These are phyloP conservation scores for Lucilia sericata DNA, from an alignment of 1,140 invertebrate genomes.

Conservation along the genomic window DNA sequence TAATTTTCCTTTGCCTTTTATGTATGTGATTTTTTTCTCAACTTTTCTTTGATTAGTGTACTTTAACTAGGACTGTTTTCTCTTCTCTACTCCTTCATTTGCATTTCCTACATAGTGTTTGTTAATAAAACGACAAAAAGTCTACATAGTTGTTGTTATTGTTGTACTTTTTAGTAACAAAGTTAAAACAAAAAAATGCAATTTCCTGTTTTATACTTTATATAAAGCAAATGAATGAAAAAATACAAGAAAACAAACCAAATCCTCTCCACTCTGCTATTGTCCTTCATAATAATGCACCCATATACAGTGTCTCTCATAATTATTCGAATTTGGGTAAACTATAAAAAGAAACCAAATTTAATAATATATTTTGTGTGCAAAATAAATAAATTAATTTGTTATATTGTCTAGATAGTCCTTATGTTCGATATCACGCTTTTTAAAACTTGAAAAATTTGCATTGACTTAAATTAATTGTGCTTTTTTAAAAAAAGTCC, in stretches of 20 bases:
- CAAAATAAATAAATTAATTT: too few species aligned
- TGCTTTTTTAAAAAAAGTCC: too few species aligned
- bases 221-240: background rate
- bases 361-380: too few species aligned
- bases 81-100: background rate
- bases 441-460: too few species aligned
- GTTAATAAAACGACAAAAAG: background rate
- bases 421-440: too few species aligned
- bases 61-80: background rate
- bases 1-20: background rate
- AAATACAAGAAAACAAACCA: background rate
- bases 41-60: slow-evolving; percentile 9
- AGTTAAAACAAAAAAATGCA: background rate
- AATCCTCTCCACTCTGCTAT: background rate
- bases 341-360: too few species aligned
- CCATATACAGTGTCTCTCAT: background rate
- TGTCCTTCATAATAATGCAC: slow-evolving; percentile 4
- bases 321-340: too few species aligned
- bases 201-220: slow-evolving; percentile 13
- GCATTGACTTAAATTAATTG: too few species aligned
- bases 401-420: too few species aligned
- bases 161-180: slow-evolving; percentile 17
- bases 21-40: background rate
- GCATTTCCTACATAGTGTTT: background rate
- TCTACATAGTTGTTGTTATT: background rate